Evolutionary conservation across 1,140 invertebrate species (phyloP).

Genomic region (Mizuhopecten yessoensis): DNA sequence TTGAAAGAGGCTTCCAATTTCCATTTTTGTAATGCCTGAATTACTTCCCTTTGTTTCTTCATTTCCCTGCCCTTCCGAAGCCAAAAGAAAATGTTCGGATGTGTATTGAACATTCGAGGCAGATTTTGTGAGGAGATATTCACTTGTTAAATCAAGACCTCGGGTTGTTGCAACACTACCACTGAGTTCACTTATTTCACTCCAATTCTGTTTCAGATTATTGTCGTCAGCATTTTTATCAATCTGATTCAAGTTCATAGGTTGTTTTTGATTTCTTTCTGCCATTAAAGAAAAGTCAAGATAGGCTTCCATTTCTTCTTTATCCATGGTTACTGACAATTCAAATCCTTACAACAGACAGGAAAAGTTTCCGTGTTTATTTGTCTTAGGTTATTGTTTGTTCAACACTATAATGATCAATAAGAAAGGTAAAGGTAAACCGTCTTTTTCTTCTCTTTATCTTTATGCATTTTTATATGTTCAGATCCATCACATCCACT

Average conservation of each 20-base stretch:
- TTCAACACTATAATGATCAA: too few species aligned
- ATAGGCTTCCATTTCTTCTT: conserved; percentile 3
- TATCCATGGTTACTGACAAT: not conserved
- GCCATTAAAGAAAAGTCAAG: not conserved
- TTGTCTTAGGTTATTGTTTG: too few species aligned
- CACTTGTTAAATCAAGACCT: not conserved
- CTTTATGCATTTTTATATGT: too few species aligned
- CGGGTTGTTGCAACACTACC: not conserved
- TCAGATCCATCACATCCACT: too few species aligned
- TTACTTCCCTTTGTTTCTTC: not conserved
- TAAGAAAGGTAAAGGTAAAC: too few species aligned
- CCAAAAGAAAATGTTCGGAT: not conserved
- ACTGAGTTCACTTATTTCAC: not conserved
- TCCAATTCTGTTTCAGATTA: not conserved
- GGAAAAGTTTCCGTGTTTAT: too few species aligned
- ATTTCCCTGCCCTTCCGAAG: not conserved
- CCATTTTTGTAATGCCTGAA: not conserved
- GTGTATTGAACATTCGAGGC: not conserved
- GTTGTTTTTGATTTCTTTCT: not conserved
- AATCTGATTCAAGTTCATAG: not conserved
- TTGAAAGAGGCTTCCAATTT: not conserved
- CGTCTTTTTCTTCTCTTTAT: too few species aligned
- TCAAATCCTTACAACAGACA: too few species aligned
- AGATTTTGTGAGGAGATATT: not conserved
- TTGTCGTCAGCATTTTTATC: not conserved